Evolutionary conservation across 2,888 invertebrate species (phyloP), one percentile per base, ranked within the genome.

Genomic region (Xanthia icteritia): DNA sequence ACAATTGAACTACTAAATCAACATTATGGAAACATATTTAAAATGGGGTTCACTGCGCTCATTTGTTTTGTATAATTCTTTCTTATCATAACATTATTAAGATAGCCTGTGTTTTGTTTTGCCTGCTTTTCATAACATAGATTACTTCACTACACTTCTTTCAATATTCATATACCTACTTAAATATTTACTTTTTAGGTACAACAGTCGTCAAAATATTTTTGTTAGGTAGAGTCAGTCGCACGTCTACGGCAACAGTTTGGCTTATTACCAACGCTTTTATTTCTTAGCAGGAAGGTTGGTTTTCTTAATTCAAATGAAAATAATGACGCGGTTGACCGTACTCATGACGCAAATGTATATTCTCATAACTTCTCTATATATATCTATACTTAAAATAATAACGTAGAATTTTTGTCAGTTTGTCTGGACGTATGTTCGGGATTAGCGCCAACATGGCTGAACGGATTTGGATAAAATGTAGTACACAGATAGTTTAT

Each of bases 91-190:
- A 76, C 23, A 27, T 31, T 77, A 27, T 54, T 15, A 11, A 15
- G 64, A 64, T 76, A 45, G 27, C 23, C 23, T 20, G n/a, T n/a
- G 27, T 20, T n/a, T 60, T 67, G 76, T 79, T 67, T 42, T 60
- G n/a, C 42, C 54, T 63, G 0, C 11, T 36, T 17, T 27, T 36
- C 15, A 48, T 17, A 65, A 65, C 17, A 56, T 13, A 54, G n/a
- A 73, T 73, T 23, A 36, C 2, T 31, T 56, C 31, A 23, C 5
- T 13, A 73, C 1, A 20, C 20, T 45, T 9, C 13, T 36, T 36
- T 27, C 13, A 48, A 27, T 27, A 65, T 9, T 11, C 17, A 11
- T 42, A 13, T 13, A 45, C 6, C 11, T 27, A 65, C 42, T 20
- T 45, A 27, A 66, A 66, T 48, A 27, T 66, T 23, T 51, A 0